Percentiles rank a stretch among this genome's conserved stretches.
Conservation (phyloP, 2,888 invertebrate genomes). For the Macrophya annulata region DNA sequence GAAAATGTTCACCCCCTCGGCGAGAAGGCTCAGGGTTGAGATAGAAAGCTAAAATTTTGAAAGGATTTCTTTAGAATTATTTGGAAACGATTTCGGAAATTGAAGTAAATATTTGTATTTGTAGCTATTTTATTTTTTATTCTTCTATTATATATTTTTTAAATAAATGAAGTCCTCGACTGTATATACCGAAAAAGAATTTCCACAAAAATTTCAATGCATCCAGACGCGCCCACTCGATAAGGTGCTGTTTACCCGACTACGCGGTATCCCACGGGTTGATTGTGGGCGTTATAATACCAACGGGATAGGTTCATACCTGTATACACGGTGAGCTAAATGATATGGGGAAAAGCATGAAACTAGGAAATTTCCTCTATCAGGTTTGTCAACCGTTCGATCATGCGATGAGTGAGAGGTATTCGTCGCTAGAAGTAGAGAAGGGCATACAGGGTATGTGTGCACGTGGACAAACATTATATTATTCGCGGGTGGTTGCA, state of each 20-base stretch:
- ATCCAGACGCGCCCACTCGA: neutral
- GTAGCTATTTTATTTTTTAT: neutral
- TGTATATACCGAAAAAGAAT: neutral
- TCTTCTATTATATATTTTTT: too few species aligned
- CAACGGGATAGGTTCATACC: too few species aligned
- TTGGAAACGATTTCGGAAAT: too few species aligned
- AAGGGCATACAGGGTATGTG: neutral
- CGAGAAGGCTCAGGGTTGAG: too few species aligned
- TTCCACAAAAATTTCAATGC: neutral
- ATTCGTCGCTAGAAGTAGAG: too few species aligned
- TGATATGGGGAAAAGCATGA: neutral
- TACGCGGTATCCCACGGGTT: neutral
- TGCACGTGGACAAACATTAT: conserved; percentile 49
- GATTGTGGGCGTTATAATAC: neutral
- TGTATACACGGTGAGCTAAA: neutral
- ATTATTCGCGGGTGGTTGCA: conserved; percentile 9
- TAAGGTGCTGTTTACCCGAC: neutral
- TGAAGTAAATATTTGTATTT: neutral
- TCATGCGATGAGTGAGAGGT: neutral
- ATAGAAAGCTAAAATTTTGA: too few species aligned
- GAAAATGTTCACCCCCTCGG: too few species aligned
- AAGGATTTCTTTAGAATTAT: too few species aligned
- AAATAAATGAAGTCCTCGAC: neutral
- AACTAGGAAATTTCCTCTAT: conserved; percentile 5
- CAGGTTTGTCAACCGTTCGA: conserved; percentile 19